phyloP scores from a whole-genome alignment of 2,888 invertebrate genomes.

The Tinea semifulvella region DNA sequence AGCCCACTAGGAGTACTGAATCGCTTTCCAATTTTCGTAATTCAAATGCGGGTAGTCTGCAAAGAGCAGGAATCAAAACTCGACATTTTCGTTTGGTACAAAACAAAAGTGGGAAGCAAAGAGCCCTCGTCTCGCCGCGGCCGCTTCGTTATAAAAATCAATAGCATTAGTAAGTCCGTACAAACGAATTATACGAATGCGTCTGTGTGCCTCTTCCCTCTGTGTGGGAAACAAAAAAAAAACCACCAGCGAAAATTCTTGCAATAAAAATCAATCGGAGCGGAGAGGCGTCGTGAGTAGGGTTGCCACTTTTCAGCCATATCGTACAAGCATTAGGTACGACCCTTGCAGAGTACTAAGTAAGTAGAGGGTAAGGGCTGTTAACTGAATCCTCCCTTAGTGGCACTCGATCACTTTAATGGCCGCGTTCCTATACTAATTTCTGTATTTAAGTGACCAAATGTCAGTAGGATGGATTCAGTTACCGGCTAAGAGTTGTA shows the following conservation, averaged over 20 bases:
- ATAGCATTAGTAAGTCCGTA: constrained; percentile 64
- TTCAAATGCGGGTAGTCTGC: neutral
- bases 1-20: too few species aligned
- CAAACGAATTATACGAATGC: constrained; percentile 63
- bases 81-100: neutral
- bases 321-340: too few species aligned
- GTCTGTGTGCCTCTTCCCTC: constrained; percentile 52
- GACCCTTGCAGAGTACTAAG: too few species aligned
- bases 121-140: neutral
- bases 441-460: too few species aligned
- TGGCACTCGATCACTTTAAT: too few species aligned
- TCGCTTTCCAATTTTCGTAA: too few species aligned
- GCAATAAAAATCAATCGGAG: constrained; percentile 69
- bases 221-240: constrained; percentile 58
- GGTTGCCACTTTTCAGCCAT: too few species aligned
- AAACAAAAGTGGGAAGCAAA: constrained; percentile 1
- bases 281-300: constrained; percentile 46
- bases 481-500: too few species aligned
- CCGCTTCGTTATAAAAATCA: constrained; percentile 63
- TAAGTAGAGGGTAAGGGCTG: too few species aligned
- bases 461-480: too few species aligned
- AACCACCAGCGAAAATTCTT: constrained; percentile 60
- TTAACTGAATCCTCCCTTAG: too few species aligned
- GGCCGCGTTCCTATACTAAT: too few species aligned
- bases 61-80: neutral